Conservation (phyloP, 2,797 vertebrate genomes). For the Chelon auratus region DNA sequence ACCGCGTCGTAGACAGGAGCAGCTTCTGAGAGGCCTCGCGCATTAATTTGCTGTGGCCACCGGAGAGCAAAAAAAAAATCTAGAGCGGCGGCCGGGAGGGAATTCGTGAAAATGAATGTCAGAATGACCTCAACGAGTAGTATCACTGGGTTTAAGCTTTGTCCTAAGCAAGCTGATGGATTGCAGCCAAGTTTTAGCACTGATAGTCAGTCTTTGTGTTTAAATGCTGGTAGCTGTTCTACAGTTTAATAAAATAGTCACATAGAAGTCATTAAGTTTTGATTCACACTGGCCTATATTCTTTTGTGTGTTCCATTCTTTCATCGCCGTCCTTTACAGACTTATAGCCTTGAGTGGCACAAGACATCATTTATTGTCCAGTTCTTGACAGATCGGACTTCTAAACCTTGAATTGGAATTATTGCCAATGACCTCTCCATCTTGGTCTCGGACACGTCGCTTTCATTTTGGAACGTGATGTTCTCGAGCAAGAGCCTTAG, state of each 20-base stretch:
- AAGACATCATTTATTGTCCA: conserved; percentile 24
- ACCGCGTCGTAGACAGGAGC: conserved; percentile 61
- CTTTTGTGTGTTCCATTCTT: neutral
- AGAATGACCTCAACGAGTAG: conserved; percentile 72
- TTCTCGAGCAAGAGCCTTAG: conserved; percentile 42
- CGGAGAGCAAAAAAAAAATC: conserved; percentile 71
- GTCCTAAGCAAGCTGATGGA: conserved; percentile 48
- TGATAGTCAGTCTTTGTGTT: conserved; percentile 27
- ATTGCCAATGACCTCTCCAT: conserved; percentile 15
- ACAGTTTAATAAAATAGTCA: conserved; percentile 27
- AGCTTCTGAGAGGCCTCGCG: conserved; percentile 56
- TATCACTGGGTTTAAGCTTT: conserved; percentile 57
- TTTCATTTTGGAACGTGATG: conserved; percentile 45
- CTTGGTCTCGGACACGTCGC: conserved; percentile 18
- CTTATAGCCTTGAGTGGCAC: neutral
- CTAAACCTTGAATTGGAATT: conserved; percentile 18
- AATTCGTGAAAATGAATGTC: conserved; percentile 78
- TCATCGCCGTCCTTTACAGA: conserved; percentile 1
- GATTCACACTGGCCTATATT: conserved; percentile 15
- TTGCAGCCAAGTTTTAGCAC: conserved; percentile 46
- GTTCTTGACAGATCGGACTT: conserved; percentile 19
- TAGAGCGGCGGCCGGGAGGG: conserved; percentile 71
- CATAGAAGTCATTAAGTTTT: conserved; percentile 13
- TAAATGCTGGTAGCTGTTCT: conserved; percentile 28
- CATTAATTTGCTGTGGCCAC: conserved; percentile 75